A percentile compares a stretch with the other conserved stretches of the same genome.
These are phyloP conservation scores for Agrilus biguttatus DNA, from an alignment of 2,888 invertebrate species.

Conservation along the genomic window DNA sequence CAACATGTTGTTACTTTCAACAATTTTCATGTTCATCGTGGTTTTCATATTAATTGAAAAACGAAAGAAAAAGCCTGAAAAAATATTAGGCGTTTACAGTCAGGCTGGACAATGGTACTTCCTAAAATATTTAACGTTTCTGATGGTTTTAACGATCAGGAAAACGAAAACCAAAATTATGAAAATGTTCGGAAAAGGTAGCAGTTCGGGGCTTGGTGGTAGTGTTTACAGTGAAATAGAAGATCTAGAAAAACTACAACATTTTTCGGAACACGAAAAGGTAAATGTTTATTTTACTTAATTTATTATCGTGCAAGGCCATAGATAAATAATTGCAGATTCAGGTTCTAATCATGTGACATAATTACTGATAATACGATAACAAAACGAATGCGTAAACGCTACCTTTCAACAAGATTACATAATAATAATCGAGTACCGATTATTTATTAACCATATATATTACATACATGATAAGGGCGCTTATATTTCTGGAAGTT, in stretches of 20 bases:
- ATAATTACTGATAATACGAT: too few relatives aligned
- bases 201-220: slow-evolving; percentile 27
- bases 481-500: too few relatives aligned
- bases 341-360: not conserved
- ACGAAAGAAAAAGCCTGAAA: slow-evolving; percentile 30
- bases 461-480: too few relatives aligned
- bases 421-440: too few relatives aligned
- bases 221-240: slow-evolving; percentile 34
- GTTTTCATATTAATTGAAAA: slow-evolving; percentile 8
- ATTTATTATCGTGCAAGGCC: too few relatives aligned
- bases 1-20: not conserved
- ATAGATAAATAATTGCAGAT: not conserved
- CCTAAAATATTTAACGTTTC: slow-evolving; percentile 43
- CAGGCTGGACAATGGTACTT: slow-evolving; percentile 49
- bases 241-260: slow-evolving; percentile 44
- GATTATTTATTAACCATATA: too few relatives aligned
- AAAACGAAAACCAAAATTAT: slow-evolving; percentile 34
- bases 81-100: slow-evolving; percentile 44
- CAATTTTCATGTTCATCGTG: not conserved
- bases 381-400: too few relatives aligned
- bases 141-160: slow-evolving; percentile 36
- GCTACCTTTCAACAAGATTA: too few relatives aligned
- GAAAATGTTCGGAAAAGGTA: slow-evolving; percentile 18
- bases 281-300: slow-evolving; percentile 21
- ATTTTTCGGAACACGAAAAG: slow-evolving; percentile 41